Evolutionary conservation across 2,797 vertebrate species (phyloP).

Genomic region (Nannoperca obscura): DNA sequence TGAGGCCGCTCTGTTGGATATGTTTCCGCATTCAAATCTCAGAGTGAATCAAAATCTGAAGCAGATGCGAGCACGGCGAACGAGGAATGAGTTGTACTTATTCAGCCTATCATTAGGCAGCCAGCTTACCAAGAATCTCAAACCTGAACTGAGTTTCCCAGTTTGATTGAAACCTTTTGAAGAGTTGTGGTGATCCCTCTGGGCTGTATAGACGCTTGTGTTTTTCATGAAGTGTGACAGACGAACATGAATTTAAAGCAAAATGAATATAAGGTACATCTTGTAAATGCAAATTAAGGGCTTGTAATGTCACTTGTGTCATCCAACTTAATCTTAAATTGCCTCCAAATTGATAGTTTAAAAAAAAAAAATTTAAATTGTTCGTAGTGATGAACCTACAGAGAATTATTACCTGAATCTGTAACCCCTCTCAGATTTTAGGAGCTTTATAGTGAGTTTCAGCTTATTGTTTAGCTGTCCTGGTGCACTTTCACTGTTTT

Average conservation of each 20-base stretch:
- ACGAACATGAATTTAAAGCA: not conserved
- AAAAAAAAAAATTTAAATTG: no score
- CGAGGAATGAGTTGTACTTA: not conserved
- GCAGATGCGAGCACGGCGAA: not conserved
- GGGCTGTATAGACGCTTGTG: not conserved
- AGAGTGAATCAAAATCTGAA: conserved; percentile 19
- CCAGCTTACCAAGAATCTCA: conserved; percentile 11
- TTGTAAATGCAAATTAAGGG: not conserved
- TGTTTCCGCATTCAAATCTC: conserved; percentile 27
- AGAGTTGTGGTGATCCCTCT: conserved; percentile 3
- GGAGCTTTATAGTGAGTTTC: not conserved
- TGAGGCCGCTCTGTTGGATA: not conserved
- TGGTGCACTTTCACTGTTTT: no score
- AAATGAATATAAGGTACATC: not conserved
- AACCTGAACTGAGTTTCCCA: conserved; percentile 3
- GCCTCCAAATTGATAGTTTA: not conserved
- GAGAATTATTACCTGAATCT: no score
- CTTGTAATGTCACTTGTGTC: not conserved
- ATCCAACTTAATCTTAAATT: not conserved
- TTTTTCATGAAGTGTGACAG: not conserved
- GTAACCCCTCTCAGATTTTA: not conserved
- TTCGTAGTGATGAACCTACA: not conserved
- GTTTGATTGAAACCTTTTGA: conserved; percentile 9
- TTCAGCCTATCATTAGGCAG: conserved; percentile 34
- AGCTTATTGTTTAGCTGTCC: not conserved